These are phyloP conservation scores for Romanogobio albipinnatus DNA, from an alignment of 2,113 vertebrate species.

Conservation along the genomic window DNA sequence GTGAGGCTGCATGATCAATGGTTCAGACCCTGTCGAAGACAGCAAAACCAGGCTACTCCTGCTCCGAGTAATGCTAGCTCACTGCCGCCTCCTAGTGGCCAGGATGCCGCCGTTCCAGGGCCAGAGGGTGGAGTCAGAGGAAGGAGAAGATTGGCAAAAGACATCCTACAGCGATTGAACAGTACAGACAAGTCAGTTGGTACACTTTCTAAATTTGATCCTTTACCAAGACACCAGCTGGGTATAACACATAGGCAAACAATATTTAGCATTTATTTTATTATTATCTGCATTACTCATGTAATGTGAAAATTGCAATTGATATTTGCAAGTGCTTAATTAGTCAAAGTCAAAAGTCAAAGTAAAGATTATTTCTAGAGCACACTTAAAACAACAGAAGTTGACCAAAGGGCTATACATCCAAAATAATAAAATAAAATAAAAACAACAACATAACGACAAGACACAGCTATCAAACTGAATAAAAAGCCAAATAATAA, in stretches of 20 bases:
- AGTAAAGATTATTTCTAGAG: no score
- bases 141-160: conserved; percentile 59
- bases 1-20: conserved; percentile 66
- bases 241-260: background rate
- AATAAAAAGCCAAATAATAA: no score
- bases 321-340: background rate
- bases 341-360: background rate
- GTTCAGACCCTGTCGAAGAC: conserved; percentile 38
- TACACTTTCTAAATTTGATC: background rate
- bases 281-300: background rate
- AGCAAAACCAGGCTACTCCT: background rate
- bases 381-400: no score
- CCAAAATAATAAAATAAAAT: no score
- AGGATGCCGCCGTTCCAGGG: background rate
- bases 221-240: background rate
- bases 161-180: conserved; percentile 63
- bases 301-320: background rate
- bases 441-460: no score
- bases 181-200: conserved; percentile 49
- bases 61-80: background rate
- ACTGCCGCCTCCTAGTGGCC: background rate
- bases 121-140: conserved; percentile 56
- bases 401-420: no score
- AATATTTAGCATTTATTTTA: background rate
- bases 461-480: no score